Evolutionary conservation across 2,113 vertebrate species (phyloP).

Genomic region (Hirundichthys speculiger): DNA sequence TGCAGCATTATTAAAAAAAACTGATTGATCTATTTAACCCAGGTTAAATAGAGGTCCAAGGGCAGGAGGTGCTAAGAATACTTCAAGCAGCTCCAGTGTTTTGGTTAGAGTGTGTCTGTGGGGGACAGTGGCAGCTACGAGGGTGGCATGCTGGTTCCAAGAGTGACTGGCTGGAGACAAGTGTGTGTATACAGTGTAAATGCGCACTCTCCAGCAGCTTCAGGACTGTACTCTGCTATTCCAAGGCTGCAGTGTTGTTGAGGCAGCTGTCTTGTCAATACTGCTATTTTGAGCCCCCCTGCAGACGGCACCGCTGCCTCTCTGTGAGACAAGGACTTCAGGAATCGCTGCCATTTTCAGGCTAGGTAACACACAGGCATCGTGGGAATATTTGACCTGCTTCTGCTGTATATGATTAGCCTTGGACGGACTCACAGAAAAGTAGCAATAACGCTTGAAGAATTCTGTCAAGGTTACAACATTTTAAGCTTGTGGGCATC

Average conservation of each 20-base stretch:
- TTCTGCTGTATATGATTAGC: conserved; percentile 47
- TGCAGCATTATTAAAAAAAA: no score
- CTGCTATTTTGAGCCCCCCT: conserved; percentile 80
- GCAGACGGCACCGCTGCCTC: conserved; percentile 73
- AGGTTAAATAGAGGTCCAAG: no score
- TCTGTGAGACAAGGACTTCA: conserved; percentile 50
- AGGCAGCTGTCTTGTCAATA: conserved; percentile 85
- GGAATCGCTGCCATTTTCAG: conserved; percentile 40
- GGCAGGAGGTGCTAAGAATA: conserved; percentile 77
- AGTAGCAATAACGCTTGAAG: not conserved
- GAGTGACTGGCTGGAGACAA: conserved; percentile 39
- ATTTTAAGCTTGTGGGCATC: no score
- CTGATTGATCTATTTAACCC: no score
- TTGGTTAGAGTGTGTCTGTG: conserved; percentile 4
- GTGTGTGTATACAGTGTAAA: conserved; percentile 47
- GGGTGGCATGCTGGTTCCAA: conserved; percentile 50
- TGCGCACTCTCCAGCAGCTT: conserved; percentile 58
- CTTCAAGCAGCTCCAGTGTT: conserved; percentile 66
- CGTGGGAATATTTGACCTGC: conserved; percentile 49
- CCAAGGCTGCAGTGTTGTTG: conserved; percentile 66
- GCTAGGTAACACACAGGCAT: not conserved
- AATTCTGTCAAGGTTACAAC: no score
- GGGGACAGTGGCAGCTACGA: conserved; percentile 10
- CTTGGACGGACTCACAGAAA: conserved; percentile 34
- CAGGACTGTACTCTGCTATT: conserved; percentile 68